Evolutionary conservation across 2,888 invertebrate genomes (phyloP).

Genomic region (Plemyria rubiginata): DNA sequence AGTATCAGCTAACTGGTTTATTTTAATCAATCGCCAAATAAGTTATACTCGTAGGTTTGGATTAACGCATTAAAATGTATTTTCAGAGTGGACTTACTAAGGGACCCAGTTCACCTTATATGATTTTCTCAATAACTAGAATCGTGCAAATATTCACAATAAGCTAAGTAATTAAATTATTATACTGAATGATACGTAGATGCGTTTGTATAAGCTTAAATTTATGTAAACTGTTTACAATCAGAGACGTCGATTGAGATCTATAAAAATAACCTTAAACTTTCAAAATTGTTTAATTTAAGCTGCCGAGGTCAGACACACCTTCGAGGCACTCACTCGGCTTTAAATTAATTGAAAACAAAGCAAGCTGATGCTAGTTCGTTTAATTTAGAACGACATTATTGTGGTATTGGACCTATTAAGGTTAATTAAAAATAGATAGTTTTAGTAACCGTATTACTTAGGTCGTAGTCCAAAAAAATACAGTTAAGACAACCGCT

Average conservation of each 20-base stretch:
- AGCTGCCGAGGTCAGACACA: slow-evolving; percentile 51
- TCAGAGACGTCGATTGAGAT: slow-evolving; percentile 22
- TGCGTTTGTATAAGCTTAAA: background rate
- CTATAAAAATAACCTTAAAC: slow-evolving; percentile 53
- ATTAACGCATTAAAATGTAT: too few relatives aligned
- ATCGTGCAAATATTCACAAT: background rate
- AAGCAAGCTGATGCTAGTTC: slow-evolving; percentile 13
- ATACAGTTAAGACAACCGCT: background rate
- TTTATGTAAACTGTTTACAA: slow-evolving; percentile 21
- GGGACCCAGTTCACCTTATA: too few relatives aligned
- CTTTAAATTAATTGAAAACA: slow-evolving; percentile 38
- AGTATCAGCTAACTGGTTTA: too few relatives aligned
- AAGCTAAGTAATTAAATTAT: background rate
- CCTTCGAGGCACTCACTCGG: slow-evolving; percentile 36
- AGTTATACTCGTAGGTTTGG: too few relatives aligned
- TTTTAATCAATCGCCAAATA: too few relatives aligned
- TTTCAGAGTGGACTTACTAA: too few relatives aligned
- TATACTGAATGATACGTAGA: background rate
- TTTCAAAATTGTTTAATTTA: slow-evolving; percentile 49
- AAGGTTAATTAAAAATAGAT: background rate
- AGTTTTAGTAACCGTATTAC: background rate
- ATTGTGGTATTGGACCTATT: background rate
- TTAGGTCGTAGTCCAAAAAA: background rate
- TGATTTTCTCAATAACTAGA: background rate
- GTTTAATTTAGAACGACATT: slow-evolving; percentile 13